These are phyloP conservation scores for Stictonetta naevosa DNA, from an alignment of 2,113 vertebrate species.

Conservation along the genomic window DNA sequence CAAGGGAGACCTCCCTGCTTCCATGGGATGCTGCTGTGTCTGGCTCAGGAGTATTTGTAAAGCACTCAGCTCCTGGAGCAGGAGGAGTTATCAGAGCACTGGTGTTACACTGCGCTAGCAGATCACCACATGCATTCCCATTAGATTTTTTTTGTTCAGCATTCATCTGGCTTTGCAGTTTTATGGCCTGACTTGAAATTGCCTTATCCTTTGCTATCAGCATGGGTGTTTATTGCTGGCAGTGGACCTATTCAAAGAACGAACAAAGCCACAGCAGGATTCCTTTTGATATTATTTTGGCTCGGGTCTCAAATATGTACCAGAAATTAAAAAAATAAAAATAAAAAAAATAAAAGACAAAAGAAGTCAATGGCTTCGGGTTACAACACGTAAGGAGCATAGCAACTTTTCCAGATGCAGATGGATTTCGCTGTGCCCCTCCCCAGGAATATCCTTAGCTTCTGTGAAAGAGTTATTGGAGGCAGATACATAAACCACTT, in stretches of 20 bases:
- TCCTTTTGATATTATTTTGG: slow-evolving; percentile 47
- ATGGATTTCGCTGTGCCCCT: not conserved
- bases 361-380: slow-evolving; percentile 11
- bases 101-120: not conserved
- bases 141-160: not conserved
- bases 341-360: not conserved
- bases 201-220: not conserved
- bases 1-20: not conserved
- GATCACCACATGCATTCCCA: not conserved
- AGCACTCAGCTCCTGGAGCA: not conserved
- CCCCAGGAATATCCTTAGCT: not conserved
- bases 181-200: slow-evolving; percentile 12
- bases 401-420: slow-evolving; percentile 38
- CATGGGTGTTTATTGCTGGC: not conserved
- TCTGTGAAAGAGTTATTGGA: not conserved
- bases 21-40: not conserved
- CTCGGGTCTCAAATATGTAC: slow-evolving; percentile 41
- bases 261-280: not conserved
- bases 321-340: not conserved
- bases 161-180: not conserved
- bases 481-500: not conserved
- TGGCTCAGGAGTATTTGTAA: not conserved
- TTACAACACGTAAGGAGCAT: slow-evolving; percentile 46
- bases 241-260: slow-evolving; percentile 12
- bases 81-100: not conserved